Evolutionary conservation across 2,888 invertebrate species (phyloP).

Genomic region (Siphlonurus alternatus): DNA sequence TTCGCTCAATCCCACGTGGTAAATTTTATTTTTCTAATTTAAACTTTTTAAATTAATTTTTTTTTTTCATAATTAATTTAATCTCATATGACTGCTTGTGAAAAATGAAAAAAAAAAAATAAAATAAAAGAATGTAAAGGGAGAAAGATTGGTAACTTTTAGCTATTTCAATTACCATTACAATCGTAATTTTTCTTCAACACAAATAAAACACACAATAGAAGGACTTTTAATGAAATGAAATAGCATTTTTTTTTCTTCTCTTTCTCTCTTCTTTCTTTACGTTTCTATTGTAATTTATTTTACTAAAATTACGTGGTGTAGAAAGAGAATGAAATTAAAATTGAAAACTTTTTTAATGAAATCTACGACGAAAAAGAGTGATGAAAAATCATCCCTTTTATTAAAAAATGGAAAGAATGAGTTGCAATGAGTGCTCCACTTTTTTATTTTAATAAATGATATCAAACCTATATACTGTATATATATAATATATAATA

Average conservation of each 20-base stretch:
- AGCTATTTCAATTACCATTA: background rate
- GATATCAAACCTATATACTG: no score
- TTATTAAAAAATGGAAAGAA: conserved; percentile 2
- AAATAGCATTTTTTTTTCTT: background rate
- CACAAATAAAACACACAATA: background rate
- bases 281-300: background rate
- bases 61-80: background rate
- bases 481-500: no score
- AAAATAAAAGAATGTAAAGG: no score
- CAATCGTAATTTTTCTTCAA: background rate
- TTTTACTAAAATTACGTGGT: background rate
- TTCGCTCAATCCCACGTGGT: background rate
- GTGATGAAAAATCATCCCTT: background rate
- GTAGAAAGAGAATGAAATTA: conserved; percentile 1
- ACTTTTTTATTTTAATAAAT: background rate
- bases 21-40: background rate
- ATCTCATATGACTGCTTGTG: no score
- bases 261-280: background rate
- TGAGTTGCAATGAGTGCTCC: background rate
- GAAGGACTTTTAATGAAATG: background rate
- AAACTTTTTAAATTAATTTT: background rate
- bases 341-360: conserved; percentile 4
- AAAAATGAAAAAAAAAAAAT: no score
- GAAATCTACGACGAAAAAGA: background rate
- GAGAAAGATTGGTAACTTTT: no score